Conservation (phyloP, 2,888 invertebrate genomes). For the Orchesellides sinensis region DNA sequence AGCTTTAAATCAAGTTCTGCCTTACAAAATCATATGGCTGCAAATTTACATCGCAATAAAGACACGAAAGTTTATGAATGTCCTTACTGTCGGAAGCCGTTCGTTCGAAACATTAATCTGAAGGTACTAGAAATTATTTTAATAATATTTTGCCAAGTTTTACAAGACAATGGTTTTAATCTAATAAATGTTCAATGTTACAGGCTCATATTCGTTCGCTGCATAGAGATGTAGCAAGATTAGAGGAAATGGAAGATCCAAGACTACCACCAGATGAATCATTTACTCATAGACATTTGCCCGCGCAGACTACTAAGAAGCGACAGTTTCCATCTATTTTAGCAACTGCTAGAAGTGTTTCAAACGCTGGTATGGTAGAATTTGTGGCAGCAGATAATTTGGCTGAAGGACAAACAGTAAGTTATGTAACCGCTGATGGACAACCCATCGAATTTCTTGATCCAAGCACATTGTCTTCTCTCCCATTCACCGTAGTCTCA, state of each 20-base stretch:
- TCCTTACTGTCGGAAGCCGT: slow-evolving; percentile 86
- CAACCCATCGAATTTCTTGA: slow-evolving; percentile 71
- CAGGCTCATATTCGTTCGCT: slow-evolving; percentile 82
- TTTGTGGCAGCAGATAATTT: slow-evolving; percentile 48
- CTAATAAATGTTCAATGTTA: slow-evolving; percentile 17
- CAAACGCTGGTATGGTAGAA: slow-evolving; percentile 45
- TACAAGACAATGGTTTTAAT: slow-evolving; percentile 3
- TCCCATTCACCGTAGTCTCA: slow-evolving; percentile 69
- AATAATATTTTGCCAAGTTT: slow-evolving; percentile 1
- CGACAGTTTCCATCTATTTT: slow-evolving; percentile 71
- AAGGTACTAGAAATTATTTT: slow-evolving; percentile 77
- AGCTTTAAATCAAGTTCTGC: slow-evolving; percentile 77
- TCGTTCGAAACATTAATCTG: slow-evolving; percentile 83
- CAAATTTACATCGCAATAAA: slow-evolving; percentile 77
- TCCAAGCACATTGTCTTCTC: slow-evolving; percentile 49
- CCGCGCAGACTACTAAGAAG: slow-evolving; percentile 48
- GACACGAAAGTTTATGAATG: slow-evolving; percentile 79
- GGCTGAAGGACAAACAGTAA: slow-evolving; percentile 62
- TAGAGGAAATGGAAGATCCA: slow-evolving; percentile 77
- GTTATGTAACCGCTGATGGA: slow-evolving; percentile 71
- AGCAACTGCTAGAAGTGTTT: slow-evolving; percentile 26
- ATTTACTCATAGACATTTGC: slow-evolving; percentile 52
- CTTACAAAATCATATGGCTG: slow-evolving; percentile 79
- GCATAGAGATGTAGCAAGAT: slow-evolving; percentile 83
- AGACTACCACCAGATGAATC: slow-evolving; percentile 68